phyloP scores from a whole-genome alignment of 2,888 invertebrate species.

The Agrotis segetum region DNA sequence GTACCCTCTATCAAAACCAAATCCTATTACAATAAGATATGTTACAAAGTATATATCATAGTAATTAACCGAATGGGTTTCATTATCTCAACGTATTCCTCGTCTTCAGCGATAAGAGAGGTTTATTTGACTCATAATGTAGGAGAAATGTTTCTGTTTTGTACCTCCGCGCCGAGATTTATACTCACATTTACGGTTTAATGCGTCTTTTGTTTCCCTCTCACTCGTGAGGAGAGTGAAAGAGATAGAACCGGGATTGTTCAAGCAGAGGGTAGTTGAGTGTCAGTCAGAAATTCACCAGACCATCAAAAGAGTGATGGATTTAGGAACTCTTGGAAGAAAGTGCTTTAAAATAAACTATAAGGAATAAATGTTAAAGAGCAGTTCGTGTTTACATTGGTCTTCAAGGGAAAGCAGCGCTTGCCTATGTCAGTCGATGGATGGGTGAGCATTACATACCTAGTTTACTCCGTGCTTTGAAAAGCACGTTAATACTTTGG shows the following conservation, averaged over 20 bases:
- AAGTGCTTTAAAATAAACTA: not conserved
- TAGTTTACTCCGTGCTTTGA: too few relatives aligned
- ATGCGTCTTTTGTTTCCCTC: constrained; percentile 24
- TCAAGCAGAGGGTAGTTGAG: constrained; percentile 6
- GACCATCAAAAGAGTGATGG: constrained; percentile 31
- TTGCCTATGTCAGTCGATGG: too few relatives aligned
- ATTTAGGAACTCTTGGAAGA: constrained; percentile 4
- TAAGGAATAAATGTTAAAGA: too few relatives aligned
- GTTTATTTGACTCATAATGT: constrained; percentile 52
- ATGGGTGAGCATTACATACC: too few relatives aligned
- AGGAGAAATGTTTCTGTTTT: constrained; percentile 49
- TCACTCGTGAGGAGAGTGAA: constrained; percentile 6
- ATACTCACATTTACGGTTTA: constrained; percentile 50
- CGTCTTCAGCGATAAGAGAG: constrained; percentile 27
- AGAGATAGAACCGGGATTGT: constrained; percentile 7
- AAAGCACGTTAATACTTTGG: too few relatives aligned
- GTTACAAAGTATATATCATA: constrained; percentile 27
- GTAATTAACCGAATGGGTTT: constrained; percentile 29
- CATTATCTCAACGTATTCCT: constrained; percentile 30
- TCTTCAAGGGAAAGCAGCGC: too few relatives aligned
- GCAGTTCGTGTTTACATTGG: too few relatives aligned
- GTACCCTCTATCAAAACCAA: constrained; percentile 9
- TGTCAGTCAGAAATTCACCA: constrained; percentile 35
- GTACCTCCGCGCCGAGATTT: constrained; percentile 51
- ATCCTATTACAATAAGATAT: constrained; percentile 16